Evolutionary conservation across 2,888 invertebrate species (phyloP).

Genomic region (Leptopilina myrica): DNA sequence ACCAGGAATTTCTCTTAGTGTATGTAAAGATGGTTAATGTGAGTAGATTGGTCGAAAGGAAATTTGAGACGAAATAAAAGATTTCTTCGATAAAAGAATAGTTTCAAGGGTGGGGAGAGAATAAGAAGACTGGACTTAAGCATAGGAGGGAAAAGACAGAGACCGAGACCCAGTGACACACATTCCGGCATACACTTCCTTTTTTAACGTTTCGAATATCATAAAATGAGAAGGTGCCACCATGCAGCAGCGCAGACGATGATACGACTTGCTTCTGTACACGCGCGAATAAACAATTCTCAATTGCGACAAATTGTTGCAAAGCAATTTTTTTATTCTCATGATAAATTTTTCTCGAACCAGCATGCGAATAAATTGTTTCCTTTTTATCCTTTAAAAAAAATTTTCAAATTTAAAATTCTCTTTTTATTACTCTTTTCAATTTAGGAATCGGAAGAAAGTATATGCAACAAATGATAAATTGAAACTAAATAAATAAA

Average conservation of each 20-base stretch:
- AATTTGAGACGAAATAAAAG: slow-evolving; percentile 41
- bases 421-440: too few relatives aligned
- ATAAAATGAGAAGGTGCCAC: slow-evolving; percentile 72
- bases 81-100: slow-evolving; percentile 33
- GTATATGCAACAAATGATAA: neutral
- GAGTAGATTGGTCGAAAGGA: slow-evolving; percentile 44
- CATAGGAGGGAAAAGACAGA: slow-evolving; percentile 54
- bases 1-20: too few relatives aligned
- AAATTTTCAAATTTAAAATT: too few relatives aligned
- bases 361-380: too few relatives aligned
- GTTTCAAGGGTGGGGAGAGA: slow-evolving; percentile 36
- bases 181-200: slow-evolving; percentile 72
- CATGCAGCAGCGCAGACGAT: slow-evolving; percentile 70
- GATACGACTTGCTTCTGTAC: slow-evolving; percentile 47
- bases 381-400: too few relatives aligned
- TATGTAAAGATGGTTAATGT: slow-evolving; percentile 31
- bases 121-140: slow-evolving; percentile 47
- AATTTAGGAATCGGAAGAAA: too few relatives aligned
- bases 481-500: neutral
- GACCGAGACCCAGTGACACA: slow-evolving; percentile 74
- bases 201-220: slow-evolving; percentile 75
- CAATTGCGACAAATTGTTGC: slow-evolving; percentile 22
- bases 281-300: slow-evolving; percentile 16
- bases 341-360: too few relatives aligned
- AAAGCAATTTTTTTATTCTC: too few relatives aligned